phyloP scores from a whole-genome alignment of 92 coral and sea anemone genomes.

The Heliopora coerulea region DNA sequence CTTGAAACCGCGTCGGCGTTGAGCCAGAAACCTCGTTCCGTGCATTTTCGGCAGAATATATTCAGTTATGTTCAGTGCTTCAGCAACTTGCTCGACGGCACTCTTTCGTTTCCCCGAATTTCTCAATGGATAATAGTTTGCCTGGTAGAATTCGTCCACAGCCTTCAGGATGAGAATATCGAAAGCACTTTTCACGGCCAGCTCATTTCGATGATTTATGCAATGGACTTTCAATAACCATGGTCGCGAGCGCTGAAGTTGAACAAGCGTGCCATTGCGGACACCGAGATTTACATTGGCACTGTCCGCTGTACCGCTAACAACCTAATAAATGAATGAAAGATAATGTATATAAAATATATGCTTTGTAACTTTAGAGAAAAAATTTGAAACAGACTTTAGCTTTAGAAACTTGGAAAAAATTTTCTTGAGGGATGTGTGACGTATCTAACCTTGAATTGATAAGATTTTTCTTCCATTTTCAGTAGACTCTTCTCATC shows the following conservation, averaged over 20 bases:
- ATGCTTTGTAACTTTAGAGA: no score
- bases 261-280: constrained; percentile 4
- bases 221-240: constrained; percentile 2
- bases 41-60: constrained; percentile 6
- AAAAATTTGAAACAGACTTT: background rate
- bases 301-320: background rate
- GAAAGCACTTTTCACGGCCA: constrained; percentile 1
- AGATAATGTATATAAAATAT: background rate
- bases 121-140: background rate
- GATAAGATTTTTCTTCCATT: background rate
- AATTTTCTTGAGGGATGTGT: background rate
- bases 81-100: background rate
- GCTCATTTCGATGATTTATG: background rate
- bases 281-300: background rate
- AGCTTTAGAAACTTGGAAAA: background rate
- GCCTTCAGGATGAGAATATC: background rate
- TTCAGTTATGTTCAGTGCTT: constrained; percentile 4
- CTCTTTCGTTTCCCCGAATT: background rate
- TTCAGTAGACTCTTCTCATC: background rate
- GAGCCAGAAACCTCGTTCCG: constrained; percentile 3
- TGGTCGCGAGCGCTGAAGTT: constrained; percentile 1
- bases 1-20: background rate
- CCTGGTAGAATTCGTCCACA: background rate
- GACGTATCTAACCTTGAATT: background rate
- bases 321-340: background rate